Evolutionary conservation across 2,888 invertebrate genomes (phyloP).

Genomic region (Xestia xanthographa): DNA sequence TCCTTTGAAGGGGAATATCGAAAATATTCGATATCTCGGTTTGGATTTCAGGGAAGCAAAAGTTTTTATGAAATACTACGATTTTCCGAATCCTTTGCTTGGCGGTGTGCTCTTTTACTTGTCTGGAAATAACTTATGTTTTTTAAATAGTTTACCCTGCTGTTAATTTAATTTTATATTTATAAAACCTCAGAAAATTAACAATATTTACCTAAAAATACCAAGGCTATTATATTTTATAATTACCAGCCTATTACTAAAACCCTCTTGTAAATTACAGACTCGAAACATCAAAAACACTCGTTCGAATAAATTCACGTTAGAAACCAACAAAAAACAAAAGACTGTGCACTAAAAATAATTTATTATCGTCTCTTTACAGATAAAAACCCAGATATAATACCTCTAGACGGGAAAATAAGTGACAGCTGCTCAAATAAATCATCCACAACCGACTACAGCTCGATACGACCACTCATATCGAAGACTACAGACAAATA

Average conservation of each 20-base stretch:
- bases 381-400: constrained; percentile 89
- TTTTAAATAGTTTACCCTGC: background rate
- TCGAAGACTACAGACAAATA: constrained; percentile 85
- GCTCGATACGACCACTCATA: constrained; percentile 84
- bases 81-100: background rate
- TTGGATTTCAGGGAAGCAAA: constrained; percentile 2
- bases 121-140: background rate
- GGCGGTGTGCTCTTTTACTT: background rate
- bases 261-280: constrained; percentile 16
- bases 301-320: constrained; percentile 35
- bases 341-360: constrained; percentile 48
- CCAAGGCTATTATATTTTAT: background rate
- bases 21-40: constrained; percentile 6
- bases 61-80: background rate
- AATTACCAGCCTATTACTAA: constrained; percentile 9
- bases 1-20: background rate
- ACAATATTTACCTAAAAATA: background rate
- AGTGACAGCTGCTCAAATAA: constrained; percentile 87
- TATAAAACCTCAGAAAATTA: background rate
- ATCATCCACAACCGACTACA: constrained; percentile 86
- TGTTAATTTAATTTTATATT: too few relatives aligned
- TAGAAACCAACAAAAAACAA: constrained; percentile 50
- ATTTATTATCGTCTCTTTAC: constrained; percentile 66
- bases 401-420: constrained; percentile 87
- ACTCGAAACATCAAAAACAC: constrained; percentile 39